Conservation (phyloP, 2,888 invertebrate genomes). For the Toxonevra muliebris region DNA sequence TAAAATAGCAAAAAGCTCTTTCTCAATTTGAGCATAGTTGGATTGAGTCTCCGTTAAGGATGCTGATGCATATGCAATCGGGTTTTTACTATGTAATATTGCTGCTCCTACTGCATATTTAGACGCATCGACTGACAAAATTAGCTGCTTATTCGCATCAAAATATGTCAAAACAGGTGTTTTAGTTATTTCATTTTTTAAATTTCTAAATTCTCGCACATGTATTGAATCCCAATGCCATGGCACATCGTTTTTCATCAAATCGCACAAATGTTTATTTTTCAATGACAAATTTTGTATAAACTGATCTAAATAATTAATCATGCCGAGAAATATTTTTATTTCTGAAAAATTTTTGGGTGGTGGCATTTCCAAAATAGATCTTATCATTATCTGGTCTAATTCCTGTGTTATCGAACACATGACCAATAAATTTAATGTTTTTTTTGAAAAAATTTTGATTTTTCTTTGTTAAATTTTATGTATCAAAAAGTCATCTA, state of each 20-base stretch:
- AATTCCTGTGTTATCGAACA: slow-evolving; percentile 24
- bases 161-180: slow-evolving; percentile 32
- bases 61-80: slow-evolving; percentile 31
- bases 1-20: slow-evolving; percentile 41
- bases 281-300: slow-evolving; percentile 40
- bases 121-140: slow-evolving; percentile 30
- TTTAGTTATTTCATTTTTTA: slow-evolving; percentile 26
- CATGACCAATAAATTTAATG: slow-evolving; percentile 33
- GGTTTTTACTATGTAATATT: slow-evolving; percentile 29
- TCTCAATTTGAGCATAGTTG: slow-evolving; percentile 39
- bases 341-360: slow-evolving; percentile 20
- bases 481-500: slow-evolving; percentile 38
- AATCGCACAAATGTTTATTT: slow-evolving; percentile 33
- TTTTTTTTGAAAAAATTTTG: slow-evolving; percentile 22
- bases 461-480: slow-evolving; percentile 35
- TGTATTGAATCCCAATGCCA: slow-evolving; percentile 33
- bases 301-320: slow-evolving; percentile 42
- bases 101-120: slow-evolving; percentile 31
- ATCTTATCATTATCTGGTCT: slow-evolving; percentile 24
- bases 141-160: slow-evolving; percentile 27
- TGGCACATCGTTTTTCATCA: slow-evolving; percentile 35
- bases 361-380: slow-evolving; percentile 26
- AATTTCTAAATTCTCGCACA: slow-evolving; percentile 25
- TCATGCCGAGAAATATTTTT: slow-evolving; percentile 34
- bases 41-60: slow-evolving; percentile 23